phyloP scores from a whole-genome alignment of 1,140 invertebrate genomes.

The Acyrthosiphon pisum region DNA sequence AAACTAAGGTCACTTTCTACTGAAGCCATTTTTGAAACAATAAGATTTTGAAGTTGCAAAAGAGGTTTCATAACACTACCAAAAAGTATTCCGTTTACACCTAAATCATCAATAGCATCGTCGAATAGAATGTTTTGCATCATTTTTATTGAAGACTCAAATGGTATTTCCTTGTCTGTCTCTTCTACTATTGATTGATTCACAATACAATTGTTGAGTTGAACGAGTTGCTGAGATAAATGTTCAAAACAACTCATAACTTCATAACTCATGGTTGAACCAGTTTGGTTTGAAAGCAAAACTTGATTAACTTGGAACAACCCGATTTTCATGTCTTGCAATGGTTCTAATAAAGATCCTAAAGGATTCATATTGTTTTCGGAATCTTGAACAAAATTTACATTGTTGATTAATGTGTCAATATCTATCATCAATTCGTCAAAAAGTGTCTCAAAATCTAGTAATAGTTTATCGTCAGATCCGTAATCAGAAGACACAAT shows the following conservation, averaged over 20 bases:
- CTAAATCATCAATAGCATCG: slow-evolving; percentile 42
- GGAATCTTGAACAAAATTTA: slow-evolving; percentile 38
- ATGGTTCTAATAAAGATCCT: slow-evolving; percentile 33
- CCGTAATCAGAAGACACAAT: slow-evolving; percentile 47
- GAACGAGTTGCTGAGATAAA: slow-evolving; percentile 49
- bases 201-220: slow-evolving; percentile 54
- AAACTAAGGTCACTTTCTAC: slow-evolving; percentile 50
- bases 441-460: slow-evolving; percentile 47
- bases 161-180: slow-evolving; percentile 57
- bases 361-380: slow-evolving; percentile 46
- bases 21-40: slow-evolving; percentile 48
- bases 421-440: slow-evolving; percentile 48
- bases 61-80: slow-evolving; percentile 43
- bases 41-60: slow-evolving; percentile 44
- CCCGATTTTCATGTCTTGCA: slow-evolving; percentile 47
- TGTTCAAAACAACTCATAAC: slow-evolving; percentile 45
- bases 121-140: slow-evolving; percentile 50
- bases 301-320: slow-evolving; percentile 54
- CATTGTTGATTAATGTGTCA: slow-evolving; percentile 40
- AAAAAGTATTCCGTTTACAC: slow-evolving; percentile 41
- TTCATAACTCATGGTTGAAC: slow-evolving; percentile 39
- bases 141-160: slow-evolving; percentile 58
- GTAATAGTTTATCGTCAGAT: slow-evolving; percentile 32
- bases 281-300: slow-evolving; percentile 28
- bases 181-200: slow-evolving; percentile 57